phyloP scores from a whole-genome alignment of 2,888 invertebrate species.

The Seira ritae region DNA sequence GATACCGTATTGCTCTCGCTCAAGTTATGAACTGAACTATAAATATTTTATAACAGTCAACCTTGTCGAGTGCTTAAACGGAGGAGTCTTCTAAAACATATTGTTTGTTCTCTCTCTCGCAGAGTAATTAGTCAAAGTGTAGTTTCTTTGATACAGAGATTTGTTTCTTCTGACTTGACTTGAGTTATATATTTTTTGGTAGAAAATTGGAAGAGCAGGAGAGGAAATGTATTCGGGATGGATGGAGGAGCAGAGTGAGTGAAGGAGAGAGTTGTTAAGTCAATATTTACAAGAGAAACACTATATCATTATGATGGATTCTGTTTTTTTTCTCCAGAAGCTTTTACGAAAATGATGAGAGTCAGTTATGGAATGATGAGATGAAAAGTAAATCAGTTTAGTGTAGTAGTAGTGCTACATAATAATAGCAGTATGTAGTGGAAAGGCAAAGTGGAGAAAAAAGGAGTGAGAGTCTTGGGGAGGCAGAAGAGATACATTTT shows the following conservation, averaged over 20 bases:
- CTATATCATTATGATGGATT: slow-evolving; percentile 50
- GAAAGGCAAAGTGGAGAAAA: too few relatives aligned
- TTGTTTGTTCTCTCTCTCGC: not conserved
- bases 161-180: slow-evolving; percentile 56
- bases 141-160: slow-evolving; percentile 71
- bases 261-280: slow-evolving; percentile 54
- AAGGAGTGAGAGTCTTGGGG: too few relatives aligned
- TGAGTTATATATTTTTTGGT: slow-evolving; percentile 1
- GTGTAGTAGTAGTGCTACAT: too few relatives aligned
- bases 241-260: slow-evolving; percentile 9
- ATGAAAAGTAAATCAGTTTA: too few relatives aligned
- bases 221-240: not conserved
- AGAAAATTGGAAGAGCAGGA: not conserved
- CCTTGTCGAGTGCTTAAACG: slow-evolving; percentile 24
- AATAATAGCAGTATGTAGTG: too few relatives aligned
- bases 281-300: slow-evolving; percentile 69
- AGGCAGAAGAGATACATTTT: too few relatives aligned
- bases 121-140: slow-evolving; percentile 73
- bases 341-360: slow-evolving; percentile 42
- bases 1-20: too few relatives aligned
- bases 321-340: slow-evolving; percentile 11
- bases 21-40: too few relatives aligned
- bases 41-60: too few relatives aligned
- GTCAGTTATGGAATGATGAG: too few relatives aligned
- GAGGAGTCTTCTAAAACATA: not conserved